Base-by-base conservation (phyloP, 1,140 invertebrate species). In the Lepidurus packardi region DNA sequence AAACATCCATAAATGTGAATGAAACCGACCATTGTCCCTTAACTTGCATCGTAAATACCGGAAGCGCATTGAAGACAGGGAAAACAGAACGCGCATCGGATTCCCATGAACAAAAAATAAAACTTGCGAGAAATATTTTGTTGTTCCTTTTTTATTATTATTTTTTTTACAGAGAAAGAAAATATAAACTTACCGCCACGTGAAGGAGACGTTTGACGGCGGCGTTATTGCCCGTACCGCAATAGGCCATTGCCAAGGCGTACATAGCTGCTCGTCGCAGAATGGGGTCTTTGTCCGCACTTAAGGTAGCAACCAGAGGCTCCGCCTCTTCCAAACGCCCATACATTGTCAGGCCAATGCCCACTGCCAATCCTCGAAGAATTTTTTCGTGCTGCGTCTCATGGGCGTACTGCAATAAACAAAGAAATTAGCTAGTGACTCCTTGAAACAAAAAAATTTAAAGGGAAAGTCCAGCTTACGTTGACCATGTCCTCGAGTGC, bases 341-440 rank as follows among this genome's bases (percentile, higher is more conserved):
- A 85, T 98, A 99, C 93, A 98, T 98, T 0, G 95, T 95, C 75
- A 99, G 90, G 1, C 97, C 91, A 80, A 99, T 98, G 76, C 97
- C 96, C 1, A 98, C 92, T 10, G 97, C 96, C 75, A 99, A 86
- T 73, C 97, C 97, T 74, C 97, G 89, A 34, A 98, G 87, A 82
- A 99, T 99, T 86, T 99, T 99, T 84, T 99, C 98, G 84, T 99
- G 98, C 83, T 98, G 96, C 10, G 96, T 98, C 83, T 98, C 96
- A 85, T 92, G 91, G 9, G 93, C 90, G 82, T 93, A 93, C 85
- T 89, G 83, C 5, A 83, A 83, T 44, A 73, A 73, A 77, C 41
- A 78, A 24, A 77, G 78, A 73, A 21, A 79, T 24, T 73, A 25
- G 13, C 7, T 77, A 11, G 8, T 47, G 16, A 65, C 16, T 65